Evolutionary conservation across 2,113 vertebrate species (phyloP), one percentile per base, ranked within the genome.

Genomic region (Macrotus californicus): DNA sequence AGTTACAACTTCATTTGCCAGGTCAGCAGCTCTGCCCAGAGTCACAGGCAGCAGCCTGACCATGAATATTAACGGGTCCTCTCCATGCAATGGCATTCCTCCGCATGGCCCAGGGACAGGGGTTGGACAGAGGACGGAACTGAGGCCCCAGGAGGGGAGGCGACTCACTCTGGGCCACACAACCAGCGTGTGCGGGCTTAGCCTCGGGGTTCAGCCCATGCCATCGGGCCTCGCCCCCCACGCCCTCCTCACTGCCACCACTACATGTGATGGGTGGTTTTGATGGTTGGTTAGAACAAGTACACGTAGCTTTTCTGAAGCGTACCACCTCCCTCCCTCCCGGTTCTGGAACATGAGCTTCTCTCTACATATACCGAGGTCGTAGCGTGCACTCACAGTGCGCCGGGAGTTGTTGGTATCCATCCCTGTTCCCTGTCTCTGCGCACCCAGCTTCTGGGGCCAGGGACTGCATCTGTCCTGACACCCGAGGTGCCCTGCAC

Each of bases 11-110:
- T 69, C 36, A 89, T 79, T 73, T 59, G 91, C 94, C 56, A 15
- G 80, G 96, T 96, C 94, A 95, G 94, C 84, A 52, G 10, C 79
- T 94, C 94, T 48, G n/a, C 87, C 67, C 7, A 6, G 41, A 81
- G 92, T 61, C 73, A 4, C 6, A 0, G 76, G 43, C 41, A 1
- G 72, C 52, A 13, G 70, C 70, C 87, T 8, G 13, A 26, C 56
- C 29, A 0, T 50, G 72, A 72, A 48, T 18, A 34, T 7, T 70
- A 86, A 10, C 14, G 0, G 4, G 21, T 5, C 14, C 59, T 41
- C 87, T 66, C 7, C 0, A 0, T 0, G 12, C 1, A 3, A 1
- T 1, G 4, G 73, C 34, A 11, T 2, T 15, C 54, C 5, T 13
- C 10, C 0, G 69, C 64, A 7, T 72, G 29, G 19, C 19, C 19